A percentile compares a stretch with the other conserved stretches of the same genome.
These are phyloP conservation scores for Pheosia tremula DNA, from an alignment of 2,888 invertebrate genomes.

Conservation along the genomic window DNA sequence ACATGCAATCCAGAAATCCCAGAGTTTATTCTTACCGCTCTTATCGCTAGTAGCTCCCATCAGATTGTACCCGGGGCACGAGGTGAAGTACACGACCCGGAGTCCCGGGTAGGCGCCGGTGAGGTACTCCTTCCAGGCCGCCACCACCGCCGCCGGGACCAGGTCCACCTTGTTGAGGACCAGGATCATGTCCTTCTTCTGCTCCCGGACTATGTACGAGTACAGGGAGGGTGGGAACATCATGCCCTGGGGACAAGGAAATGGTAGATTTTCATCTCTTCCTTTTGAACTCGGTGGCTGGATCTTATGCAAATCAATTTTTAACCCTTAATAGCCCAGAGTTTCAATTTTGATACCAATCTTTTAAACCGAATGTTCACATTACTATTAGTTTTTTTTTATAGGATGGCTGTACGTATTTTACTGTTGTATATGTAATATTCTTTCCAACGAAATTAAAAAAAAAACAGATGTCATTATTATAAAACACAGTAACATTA, in stretches of 20 bases:
- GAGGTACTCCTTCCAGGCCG: conserved; percentile 95
- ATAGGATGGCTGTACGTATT: too few species aligned
- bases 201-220: conserved; percentile 88
- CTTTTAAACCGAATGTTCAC: too few species aligned
- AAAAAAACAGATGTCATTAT: too few species aligned
- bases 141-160: conserved; percentile 90
- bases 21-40: conserved; percentile 64
- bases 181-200: conserved; percentile 93
- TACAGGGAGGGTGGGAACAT: conserved; percentile 97
- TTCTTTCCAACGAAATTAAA: too few species aligned
- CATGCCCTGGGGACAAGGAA: conserved; percentile 79
- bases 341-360: too few species aligned
- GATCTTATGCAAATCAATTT: too few species aligned
- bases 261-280: neutral
- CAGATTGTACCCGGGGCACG: conserved; percentile 90
- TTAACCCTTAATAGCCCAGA: too few species aligned
- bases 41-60: conserved; percentile 82
- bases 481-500: too few species aligned
- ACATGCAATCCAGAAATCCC: too few species aligned
- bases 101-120: conserved; percentile 82
- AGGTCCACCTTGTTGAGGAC: conserved; percentile 97
- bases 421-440: too few species aligned
- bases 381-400: too few species aligned
- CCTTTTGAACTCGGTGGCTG: neutral
- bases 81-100: conserved; percentile 92